Percentiles rank a stretch among this genome's conserved stretches.
These are phyloP conservation scores for Synodontis membranacea DNA, from an alignment of 2,113 vertebrate genomes.

Conservation along the genomic window DNA sequence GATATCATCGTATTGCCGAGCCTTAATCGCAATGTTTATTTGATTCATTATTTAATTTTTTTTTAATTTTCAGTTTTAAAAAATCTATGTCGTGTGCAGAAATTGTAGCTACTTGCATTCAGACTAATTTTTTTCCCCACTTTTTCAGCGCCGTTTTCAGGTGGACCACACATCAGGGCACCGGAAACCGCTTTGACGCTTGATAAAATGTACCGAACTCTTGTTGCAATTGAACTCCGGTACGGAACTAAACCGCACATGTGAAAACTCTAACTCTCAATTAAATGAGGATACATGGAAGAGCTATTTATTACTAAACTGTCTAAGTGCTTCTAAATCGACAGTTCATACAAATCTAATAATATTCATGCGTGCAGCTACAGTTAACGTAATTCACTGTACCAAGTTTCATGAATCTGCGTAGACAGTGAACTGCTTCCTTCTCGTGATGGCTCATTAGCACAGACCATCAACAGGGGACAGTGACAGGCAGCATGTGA, in stretches of 20 bases:
- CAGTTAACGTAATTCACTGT: background rate
- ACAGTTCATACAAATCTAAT: background rate
- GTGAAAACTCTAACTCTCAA: background rate
- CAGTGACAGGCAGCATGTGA: conserved; percentile 1
- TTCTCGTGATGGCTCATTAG: conserved; percentile 13
- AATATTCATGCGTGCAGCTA: background rate
- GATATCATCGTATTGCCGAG: background rate
- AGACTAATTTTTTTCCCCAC: background rate
- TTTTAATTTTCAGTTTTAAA: background rate
- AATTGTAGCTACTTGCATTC: background rate
- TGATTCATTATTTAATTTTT: background rate
- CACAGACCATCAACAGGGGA: conserved; percentile 10
- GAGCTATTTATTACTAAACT: background rate
- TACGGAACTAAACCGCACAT: background rate
- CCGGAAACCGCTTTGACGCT: background rate
- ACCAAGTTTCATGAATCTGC: background rate
- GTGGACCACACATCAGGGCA: background rate
- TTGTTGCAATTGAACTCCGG: background rate
- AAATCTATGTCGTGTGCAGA: background rate
- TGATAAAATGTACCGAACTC: background rate
- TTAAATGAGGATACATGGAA: background rate
- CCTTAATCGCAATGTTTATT: background rate
- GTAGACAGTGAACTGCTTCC: background rate
- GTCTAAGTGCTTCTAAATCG: background rate
- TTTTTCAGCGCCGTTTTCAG: too few relatives aligned